Base-by-base conservation (phyloP, 2,113 vertebrate genomes). In the Albula goreensis region DNA sequence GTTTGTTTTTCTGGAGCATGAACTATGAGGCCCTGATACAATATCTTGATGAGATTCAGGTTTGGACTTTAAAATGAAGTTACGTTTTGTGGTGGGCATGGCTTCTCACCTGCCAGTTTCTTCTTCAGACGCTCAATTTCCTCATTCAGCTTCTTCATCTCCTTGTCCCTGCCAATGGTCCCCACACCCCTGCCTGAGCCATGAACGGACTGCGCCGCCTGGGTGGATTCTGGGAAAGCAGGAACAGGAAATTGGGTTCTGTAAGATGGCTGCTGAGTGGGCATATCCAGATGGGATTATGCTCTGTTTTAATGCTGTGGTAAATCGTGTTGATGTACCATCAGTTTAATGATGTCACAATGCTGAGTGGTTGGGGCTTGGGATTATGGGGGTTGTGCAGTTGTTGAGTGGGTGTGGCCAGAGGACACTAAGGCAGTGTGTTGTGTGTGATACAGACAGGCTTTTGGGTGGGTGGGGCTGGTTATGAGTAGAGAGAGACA, bases 71-170 rank as follows among this genome's bases (percentile, higher is more conserved):
- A 5, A 2, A 22, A 31, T 74, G 70, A 31, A 25, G 19, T 70
- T 22, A 70, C 22, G 7, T 56, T 12, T 22, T 70, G 63, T 17
- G 22, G 63, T 70, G 70, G 70, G 70, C 9, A 49, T 4, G 9
- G 48, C 60, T 51, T 50, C 17, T 57, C 91, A 99, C 98, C 98
- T 91, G 96, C 95, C 74, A 98, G 94, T 92, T 99, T 97, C 88
- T 97, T 98, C 94, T 96, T 99, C 87, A 99, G 94, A 85, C 96
- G 95, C 91, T 99, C 98, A 60, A 98, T 97, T 95, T 99, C 98
- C 85, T 96, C 98, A 92, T 97, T 99, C 88, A 99, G 95, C 89
- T 96, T 98, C 92, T 97, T 98, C 52, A 98, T 96, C 91, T 99
- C 98, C 86, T 97, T 97, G 92, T 99, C 98, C 4, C 97, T 93